phyloP scores from a whole-genome alignment of 2,797 vertebrate species.

The Anguilla anguilla region DNA sequence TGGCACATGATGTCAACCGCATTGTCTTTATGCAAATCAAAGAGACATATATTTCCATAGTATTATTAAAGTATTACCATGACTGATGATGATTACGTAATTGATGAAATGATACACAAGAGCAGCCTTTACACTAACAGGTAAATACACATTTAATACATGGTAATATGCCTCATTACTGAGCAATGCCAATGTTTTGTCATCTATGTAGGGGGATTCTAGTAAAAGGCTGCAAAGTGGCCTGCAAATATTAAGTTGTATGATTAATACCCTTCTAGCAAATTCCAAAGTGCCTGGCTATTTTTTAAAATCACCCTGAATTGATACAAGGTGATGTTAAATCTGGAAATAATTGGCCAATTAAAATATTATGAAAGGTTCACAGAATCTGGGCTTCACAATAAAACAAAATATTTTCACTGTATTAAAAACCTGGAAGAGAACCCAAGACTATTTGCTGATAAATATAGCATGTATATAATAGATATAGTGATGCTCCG shows the following conservation, averaged over 20 bases:
- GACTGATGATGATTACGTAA: neutral
- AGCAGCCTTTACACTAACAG: too few species aligned
- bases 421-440: neutral
- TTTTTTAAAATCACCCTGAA: slow-evolving; percentile 55
- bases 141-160: too few species aligned
- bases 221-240: slow-evolving; percentile 28
- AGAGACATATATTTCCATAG: neutral
- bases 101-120: too few species aligned
- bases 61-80: neutral
- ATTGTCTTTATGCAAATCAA: neutral
- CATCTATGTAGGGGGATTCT: neutral
- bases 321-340: slow-evolving; percentile 54
- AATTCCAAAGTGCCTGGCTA: slow-evolving; percentile 47
- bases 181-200: neutral
- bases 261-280: slow-evolving; percentile 37
- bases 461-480: neutral
- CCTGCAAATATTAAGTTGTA: slow-evolving; percentile 51
- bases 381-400: neutral
- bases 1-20: neutral
- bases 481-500: neutral
- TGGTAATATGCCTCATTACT: too few species aligned
- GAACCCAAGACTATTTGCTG: neutral
- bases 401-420: neutral
- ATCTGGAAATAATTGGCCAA: neutral
- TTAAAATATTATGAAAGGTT: neutral